These are phyloP conservation scores for Rhadina sibilatrix DNA, from an alignment of 2,113 vertebrate genomes.

Conservation along the genomic window DNA sequence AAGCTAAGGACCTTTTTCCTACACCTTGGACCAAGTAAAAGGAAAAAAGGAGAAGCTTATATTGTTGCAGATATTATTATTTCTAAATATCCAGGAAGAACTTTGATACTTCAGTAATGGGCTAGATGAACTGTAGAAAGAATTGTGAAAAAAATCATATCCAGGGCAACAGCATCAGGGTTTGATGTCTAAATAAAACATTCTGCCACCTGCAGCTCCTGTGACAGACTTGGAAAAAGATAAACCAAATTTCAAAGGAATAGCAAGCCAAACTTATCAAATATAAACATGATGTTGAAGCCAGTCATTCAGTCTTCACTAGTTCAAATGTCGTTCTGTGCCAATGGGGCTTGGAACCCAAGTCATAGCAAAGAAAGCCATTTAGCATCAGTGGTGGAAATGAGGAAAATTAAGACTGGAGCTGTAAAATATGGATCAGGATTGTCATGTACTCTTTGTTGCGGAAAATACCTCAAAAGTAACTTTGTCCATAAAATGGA, in stretches of 20 bases:
- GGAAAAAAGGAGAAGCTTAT: background rate
- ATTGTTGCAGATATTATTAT: background rate
- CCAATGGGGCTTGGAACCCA: background rate
- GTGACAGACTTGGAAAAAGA: background rate
- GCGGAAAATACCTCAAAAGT: background rate
- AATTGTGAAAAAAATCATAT: background rate
- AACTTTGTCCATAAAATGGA: background rate
- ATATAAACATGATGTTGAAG: background rate
- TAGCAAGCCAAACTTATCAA: constrained; percentile 18
- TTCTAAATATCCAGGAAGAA: background rate
- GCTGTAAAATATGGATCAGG: background rate
- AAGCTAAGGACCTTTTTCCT: background rate
- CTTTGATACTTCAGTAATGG: background rate
- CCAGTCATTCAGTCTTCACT: background rate
- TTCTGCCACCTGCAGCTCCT: background rate
- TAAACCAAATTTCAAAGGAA: background rate
- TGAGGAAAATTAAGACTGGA: background rate
- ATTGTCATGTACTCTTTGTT: background rate
- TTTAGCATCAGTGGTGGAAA: background rate
- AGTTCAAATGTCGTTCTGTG: constrained; percentile 14
- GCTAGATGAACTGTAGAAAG: background rate
- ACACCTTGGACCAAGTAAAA: background rate
- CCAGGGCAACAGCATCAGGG: background rate
- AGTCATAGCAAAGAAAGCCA: background rate
- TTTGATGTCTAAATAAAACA: background rate